phyloP scores from a whole-genome alignment of 2,888 invertebrate genomes.

The Caenorhabditis sulstoni region DNA sequence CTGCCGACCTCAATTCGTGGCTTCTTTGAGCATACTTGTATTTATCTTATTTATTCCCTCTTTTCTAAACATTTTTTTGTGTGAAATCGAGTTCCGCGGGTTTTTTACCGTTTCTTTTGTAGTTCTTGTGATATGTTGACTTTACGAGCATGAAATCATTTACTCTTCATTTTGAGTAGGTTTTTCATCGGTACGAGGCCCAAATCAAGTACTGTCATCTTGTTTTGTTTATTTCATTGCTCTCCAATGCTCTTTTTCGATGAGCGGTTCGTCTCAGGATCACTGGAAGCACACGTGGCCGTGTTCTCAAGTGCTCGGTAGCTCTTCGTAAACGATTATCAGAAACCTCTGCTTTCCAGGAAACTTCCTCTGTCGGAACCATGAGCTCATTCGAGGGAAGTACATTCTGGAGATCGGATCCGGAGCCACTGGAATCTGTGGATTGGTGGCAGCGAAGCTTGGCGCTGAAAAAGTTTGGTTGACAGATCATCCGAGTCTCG shows the following conservation, averaged over 20 bases:
- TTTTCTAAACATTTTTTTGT: no score
- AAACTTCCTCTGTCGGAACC: conserved; percentile 67
- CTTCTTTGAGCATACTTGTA: conserved; percentile 25
- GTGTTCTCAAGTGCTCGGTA: conserved; percentile 65
- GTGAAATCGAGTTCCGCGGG: no score
- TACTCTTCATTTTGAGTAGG: no score
- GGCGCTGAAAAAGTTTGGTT: conserved; percentile 68
- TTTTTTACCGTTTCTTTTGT: conserved; percentile 1
- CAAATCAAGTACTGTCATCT: no score
- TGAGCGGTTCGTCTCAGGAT: conserved; percentile 30
- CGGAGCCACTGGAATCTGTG: conserved; percentile 72
- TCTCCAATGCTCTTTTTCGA: background rate
- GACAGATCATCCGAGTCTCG: conserved; percentile 68
- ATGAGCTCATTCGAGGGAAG: conserved; percentile 46
- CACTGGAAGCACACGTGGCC: conserved; percentile 75
- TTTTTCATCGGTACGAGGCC: no score
- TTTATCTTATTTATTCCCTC: background rate
- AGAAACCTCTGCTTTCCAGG: conserved; percentile 34
- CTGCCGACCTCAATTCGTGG: conserved; percentile 70
- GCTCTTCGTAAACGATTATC: background rate
- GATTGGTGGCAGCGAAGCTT: conserved; percentile 67
- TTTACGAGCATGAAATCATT: no score
- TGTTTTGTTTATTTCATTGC: no score
- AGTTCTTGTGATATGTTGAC: background rate
- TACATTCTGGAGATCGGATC: conserved; percentile 72